Evolutionary conservation across 1,140 invertebrate genomes (phyloP), one percentile per base, ranked within the genome.

Genomic region (Drosophila orena): DNA sequence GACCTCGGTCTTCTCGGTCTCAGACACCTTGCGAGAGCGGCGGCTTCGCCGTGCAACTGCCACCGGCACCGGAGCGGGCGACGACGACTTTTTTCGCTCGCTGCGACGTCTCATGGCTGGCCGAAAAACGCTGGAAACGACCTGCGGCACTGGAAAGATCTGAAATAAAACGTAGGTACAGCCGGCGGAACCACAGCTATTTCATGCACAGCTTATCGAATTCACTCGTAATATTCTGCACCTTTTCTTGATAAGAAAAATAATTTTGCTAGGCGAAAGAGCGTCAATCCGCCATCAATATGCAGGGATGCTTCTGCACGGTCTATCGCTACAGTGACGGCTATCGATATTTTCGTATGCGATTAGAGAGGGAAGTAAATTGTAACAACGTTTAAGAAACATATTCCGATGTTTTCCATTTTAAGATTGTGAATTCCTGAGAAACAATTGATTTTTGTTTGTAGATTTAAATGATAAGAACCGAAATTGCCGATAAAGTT

Each of bases 51-150:
- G 75, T 57, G 76, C 81, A 7, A 50, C 47, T 55, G 76, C 77
- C 47, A 50, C 47, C 79, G 84, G 80, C 64, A 86, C 59, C 38
- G 84, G 84, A 34, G 85, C 77, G 24, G 89, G 90, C 61, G 90
- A 91, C 42, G 85, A 64, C 37, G 91, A 92, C 43, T 92, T 92
- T 83, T 91, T 92, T 73, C 86, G 68, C 58, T 92, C 91, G 72
- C 90, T 92, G 35, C 90, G 80, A 74, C 91, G 78, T 77, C 91
- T 81, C 91, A 92, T 92, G 49, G 79, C 77, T 79, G 60, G 34
- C 43, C 14, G 24, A 52, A 57, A 72, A 71, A 55, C 57, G 47
- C 62, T 56, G 49, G 55, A 40, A 37, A 17, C 35, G 56, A 58
- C 27, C 52, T 64, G 55, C 49, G 56, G 54, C 49, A 52, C 61